Conservation (phyloP, 1,140 invertebrate species). For the Drosophila elegans region DNA sequence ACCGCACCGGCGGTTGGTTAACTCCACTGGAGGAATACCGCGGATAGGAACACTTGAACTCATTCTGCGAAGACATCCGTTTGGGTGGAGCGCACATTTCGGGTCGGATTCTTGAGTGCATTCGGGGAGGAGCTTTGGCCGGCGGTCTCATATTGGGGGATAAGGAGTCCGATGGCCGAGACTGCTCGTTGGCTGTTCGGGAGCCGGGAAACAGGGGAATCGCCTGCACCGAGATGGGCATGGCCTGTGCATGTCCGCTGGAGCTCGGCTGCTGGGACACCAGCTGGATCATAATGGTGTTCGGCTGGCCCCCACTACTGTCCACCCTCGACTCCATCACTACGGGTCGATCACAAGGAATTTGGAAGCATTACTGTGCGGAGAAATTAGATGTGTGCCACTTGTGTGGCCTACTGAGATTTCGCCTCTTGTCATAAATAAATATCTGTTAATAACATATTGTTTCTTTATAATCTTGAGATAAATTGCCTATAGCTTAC, state of each 20-base stretch:
- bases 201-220: constrained; percentile 1
- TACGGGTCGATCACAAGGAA: constrained; percentile 6
- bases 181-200: neutral
- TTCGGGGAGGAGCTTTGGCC: neutral
- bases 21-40: neutral
- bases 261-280: neutral
- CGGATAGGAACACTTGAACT: too few species aligned
- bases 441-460: too few species aligned
- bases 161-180: too few species aligned
- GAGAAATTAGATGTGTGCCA: neutral
- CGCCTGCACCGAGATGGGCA: constrained; percentile 12
- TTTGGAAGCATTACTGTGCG: constrained; percentile 16
- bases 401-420: constrained; percentile 1
- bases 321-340: constrained; percentile 13
- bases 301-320: constrained; percentile 1
- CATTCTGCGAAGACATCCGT: neutral
- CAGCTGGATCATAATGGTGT: constrained; percentile 36
- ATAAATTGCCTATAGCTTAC: too few species aligned
- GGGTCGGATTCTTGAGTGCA: neutral
- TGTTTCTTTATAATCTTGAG: too few species aligned
- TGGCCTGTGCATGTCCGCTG: neutral
- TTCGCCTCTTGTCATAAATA: neutral
- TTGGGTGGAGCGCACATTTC: neutral
- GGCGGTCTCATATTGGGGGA: neutral
- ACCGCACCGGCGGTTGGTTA: neutral